phyloP scores from a whole-genome alignment of 2,888 invertebrate genomes.

The Agriopis leucophaearia region DNA sequence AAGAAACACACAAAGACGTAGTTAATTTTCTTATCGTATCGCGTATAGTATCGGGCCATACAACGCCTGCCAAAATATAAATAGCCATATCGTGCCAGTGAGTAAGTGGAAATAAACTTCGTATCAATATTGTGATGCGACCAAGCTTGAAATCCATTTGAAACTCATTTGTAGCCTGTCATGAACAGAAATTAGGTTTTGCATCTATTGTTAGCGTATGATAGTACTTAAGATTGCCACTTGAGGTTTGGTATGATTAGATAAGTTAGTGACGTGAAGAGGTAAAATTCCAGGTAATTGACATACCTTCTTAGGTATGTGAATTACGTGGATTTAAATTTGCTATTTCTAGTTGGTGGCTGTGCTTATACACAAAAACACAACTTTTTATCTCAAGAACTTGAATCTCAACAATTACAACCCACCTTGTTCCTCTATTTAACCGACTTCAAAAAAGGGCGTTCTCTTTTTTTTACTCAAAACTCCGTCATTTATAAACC shows the following conservation, averaged over 20 bases:
- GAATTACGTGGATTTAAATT: too few species aligned
- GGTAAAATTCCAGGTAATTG: too few species aligned
- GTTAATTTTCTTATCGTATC: conserved; percentile 13
- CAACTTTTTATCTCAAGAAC: too few species aligned
- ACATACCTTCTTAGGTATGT: too few species aligned
- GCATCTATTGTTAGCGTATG: conserved; percentile 18
- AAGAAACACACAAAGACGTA: conserved; percentile 6
- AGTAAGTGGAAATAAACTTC: conserved; percentile 2
- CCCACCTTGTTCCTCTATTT: too few species aligned
- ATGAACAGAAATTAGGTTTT: conserved; percentile 34
- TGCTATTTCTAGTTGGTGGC: too few species aligned
- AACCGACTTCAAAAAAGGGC: too few species aligned
- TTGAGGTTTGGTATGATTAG: neutral
- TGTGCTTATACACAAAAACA: too few species aligned
- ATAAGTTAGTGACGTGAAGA: neutral
- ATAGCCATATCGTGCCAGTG: conserved; percentile 21
- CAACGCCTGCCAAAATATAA: conserved; percentile 32
- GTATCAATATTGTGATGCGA: conserved; percentile 27
- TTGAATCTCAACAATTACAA: too few species aligned
- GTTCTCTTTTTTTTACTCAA: too few species aligned
- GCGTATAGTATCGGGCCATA: conserved; percentile 5
- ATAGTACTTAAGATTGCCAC: neutral
- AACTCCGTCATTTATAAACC: too few species aligned
- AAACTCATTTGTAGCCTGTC: conserved; percentile 39
- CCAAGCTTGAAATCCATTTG: conserved; percentile 34